Conservation (phyloP, 2,797 vertebrate genomes). For the Hypotaenidia philippensis region DNA sequence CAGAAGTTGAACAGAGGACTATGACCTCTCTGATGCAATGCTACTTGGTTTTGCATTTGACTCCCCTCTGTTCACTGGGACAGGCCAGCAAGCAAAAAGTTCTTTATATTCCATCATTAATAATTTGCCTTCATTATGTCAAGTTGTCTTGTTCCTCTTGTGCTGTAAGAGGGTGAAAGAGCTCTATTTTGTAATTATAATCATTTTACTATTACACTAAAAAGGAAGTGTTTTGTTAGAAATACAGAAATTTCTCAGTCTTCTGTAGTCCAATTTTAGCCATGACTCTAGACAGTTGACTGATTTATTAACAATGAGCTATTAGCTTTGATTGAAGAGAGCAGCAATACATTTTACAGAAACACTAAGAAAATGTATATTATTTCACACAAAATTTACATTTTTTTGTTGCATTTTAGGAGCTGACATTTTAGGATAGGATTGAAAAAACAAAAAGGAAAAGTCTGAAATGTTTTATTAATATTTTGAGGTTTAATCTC, state of each 20-base stretch:
- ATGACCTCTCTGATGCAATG: neutral
- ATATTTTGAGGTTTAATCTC: neutral
- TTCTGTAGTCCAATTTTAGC: neutral
- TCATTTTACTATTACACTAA: neutral
- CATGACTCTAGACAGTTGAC: neutral
- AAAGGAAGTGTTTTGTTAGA: neutral
- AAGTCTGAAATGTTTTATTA: neutral
- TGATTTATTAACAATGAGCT: neutral
- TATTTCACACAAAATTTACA: neutral
- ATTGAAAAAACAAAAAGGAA: neutral
- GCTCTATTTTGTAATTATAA: conserved; percentile 32
- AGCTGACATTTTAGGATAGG: neutral
- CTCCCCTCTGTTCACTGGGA: neutral
- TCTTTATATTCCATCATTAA: neutral
- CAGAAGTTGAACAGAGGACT: neutral
- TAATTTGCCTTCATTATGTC: conserved; percentile 16
- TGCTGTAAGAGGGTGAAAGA: neutral
- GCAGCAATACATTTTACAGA: neutral
- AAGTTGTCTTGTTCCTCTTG: conserved; percentile 5
- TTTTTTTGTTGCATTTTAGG: neutral
- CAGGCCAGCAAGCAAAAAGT: neutral
- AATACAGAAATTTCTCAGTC: neutral
- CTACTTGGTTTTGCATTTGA: neutral
- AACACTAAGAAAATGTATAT: neutral
- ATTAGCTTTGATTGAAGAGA: neutral